Evolutionary conservation across 1,140 invertebrate genomes (phyloP), one percentile per base, ranked within the genome.

Genomic region (Drosophila saltans): DNA sequence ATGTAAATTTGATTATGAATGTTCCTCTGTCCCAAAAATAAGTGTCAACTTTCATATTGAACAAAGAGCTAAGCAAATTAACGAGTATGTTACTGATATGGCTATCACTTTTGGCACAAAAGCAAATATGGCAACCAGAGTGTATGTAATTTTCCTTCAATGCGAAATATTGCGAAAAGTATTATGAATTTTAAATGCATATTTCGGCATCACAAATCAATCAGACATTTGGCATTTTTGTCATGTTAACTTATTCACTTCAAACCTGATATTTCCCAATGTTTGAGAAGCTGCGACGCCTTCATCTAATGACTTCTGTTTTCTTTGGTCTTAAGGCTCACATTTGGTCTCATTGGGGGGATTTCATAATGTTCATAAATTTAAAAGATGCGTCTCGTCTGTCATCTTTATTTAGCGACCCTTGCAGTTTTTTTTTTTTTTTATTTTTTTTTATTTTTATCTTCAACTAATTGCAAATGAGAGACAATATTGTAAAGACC

Each of bases 41-140:
- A 59, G 67, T 67, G 41, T 69, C 80, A 41, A 45, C 73, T 72
- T 76, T 66, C 70, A 72, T 63, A 65, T 66, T 43, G 64, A 7
- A 52, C 30, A 52, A 40, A 48, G 40, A 63, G 65, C 60, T 83
- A 78, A 89, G 81, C 84, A 71, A 83, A 88, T 88, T 88, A 88
- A 89, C 83, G 84, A 83, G 66, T 78, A 56, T 66, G 80, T 80
- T 75, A 88, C 83, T 80, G 83, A 88, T 88, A 88, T 63, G 30
- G n/a, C 62, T 30, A 43, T 16, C 30, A 36, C 33, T 36, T 36
- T 36, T 36, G 33, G 61, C 41, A 11, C 1, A 30, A 16, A 9
- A 0, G 21, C 16, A 16, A 16, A 65, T 30, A n/a, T 43, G 30
- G 33, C 33, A 36, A 36, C 33, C 33, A 36, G 33, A 36, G 6